Percentiles rank a stretch among this genome's conserved stretches.
phyloP scores from a whole-genome alignment of 2,888 invertebrate genomes.

The Empis stercorea region DNA sequence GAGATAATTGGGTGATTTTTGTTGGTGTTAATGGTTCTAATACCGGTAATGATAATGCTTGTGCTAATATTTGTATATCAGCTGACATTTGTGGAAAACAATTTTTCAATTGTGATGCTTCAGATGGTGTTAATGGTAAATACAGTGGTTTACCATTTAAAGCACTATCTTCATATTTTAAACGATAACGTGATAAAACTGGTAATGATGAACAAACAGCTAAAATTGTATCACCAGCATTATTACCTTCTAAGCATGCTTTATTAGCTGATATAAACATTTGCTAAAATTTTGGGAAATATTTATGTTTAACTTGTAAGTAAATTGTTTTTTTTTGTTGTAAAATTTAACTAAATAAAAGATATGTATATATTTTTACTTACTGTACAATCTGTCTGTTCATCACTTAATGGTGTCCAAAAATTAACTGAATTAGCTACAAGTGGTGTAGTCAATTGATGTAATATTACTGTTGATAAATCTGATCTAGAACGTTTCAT shows the following conservation, averaged over 20 bases:
- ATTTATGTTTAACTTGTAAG: too few species aligned
- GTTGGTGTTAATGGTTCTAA: slow-evolving; percentile 75
- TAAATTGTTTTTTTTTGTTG: too few species aligned
- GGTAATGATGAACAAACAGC: slow-evolving; percentile 72
- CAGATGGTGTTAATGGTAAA: slow-evolving; percentile 54
- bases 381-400: slow-evolving; percentile 35
- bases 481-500: slow-evolving; percentile 49
- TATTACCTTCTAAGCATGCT: slow-evolving; percentile 61
- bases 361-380: too few species aligned
- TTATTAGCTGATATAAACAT: slow-evolving; percentile 67
- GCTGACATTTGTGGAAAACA: slow-evolving; percentile 64
- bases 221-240: slow-evolving; percentile 69
- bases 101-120: slow-evolving; percentile 57
- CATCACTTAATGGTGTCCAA: slow-evolving; percentile 37
- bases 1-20: slow-evolving; percentile 70
- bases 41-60: slow-evolving; percentile 73
- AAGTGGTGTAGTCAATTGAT: slow-evolving; percentile 57
- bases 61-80: slow-evolving; percentile 67
- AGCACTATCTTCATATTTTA: slow-evolving; percentile 38
- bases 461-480: slow-evolving; percentile 56
- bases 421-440: slow-evolving; percentile 41
- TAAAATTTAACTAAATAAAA: too few species aligned
- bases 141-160: slow-evolving; percentile 51
- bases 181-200: slow-evolving; percentile 40
- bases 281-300: too few species aligned